These are phyloP conservation scores for Zaprionus bogoriensis DNA, from an alignment of 2,888 invertebrate genomes.

Conservation along the genomic window DNA sequence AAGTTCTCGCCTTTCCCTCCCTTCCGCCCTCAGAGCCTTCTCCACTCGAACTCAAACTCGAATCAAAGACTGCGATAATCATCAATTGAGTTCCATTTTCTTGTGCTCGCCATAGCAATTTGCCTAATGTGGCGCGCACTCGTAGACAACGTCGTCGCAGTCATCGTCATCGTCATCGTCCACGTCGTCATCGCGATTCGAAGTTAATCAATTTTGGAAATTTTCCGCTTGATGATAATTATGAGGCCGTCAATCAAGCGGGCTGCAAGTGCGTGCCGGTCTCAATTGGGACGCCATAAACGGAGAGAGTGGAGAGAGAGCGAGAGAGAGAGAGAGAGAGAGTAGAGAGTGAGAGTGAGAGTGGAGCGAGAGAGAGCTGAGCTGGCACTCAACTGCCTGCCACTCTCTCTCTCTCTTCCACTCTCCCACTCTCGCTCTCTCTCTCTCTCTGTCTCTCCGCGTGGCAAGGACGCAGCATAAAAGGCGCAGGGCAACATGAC, in stretches of 20 bases:
- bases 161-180: not conserved
- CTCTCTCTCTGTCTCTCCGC: not conserved
- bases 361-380: not conserved
- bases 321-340: not conserved
- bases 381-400: constrained; percentile 37
- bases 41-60: too few relatives aligned
- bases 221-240: constrained; percentile 53
- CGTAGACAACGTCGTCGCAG: constrained; percentile 3
- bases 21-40: too few relatives aligned
- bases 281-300: constrained; percentile 32
- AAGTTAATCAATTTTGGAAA: constrained; percentile 55
- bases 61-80: not conserved
- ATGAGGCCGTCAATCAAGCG: not conserved
- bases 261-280: constrained; percentile 43
- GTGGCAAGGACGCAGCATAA: constrained; percentile 44
- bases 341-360: not conserved
- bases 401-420: not conserved
- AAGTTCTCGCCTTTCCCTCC: too few relatives aligned
- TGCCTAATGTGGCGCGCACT: not conserved
- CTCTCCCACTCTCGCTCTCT: not conserved
- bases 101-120: not conserved
- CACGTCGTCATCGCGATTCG: not conserved
- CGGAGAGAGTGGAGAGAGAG: constrained; percentile 3
- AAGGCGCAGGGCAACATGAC: constrained; percentile 33
- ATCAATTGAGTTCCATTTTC: constrained; percentile 1